Conservation (phyloP, 2,888 invertebrate genomes). For the Kuschelorhynchus macadamiae region DNA sequence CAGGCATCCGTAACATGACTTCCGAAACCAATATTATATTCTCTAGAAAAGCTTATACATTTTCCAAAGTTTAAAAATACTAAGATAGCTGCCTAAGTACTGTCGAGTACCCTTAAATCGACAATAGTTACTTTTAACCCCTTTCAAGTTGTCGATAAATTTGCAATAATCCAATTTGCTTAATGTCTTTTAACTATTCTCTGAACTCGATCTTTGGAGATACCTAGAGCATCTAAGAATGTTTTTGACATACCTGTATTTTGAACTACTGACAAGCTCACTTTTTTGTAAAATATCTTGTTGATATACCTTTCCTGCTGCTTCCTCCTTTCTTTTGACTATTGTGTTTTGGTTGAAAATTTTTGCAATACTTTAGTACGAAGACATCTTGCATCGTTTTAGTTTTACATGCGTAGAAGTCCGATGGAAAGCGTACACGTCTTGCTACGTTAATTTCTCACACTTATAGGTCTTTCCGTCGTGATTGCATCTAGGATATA, state of each 20-base stretch:
- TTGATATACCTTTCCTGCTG: background rate
- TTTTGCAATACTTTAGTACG: background rate
- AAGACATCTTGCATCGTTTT: background rate
- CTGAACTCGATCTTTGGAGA: no score
- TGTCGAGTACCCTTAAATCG: background rate
- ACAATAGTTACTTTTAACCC: background rate
- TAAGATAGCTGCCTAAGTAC: background rate
- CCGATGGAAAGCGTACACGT: slow-evolving; percentile 3
- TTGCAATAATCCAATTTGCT: no score
- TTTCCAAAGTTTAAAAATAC: slow-evolving; percentile 1
- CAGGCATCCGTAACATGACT: background rate
- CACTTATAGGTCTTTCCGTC: background rate
- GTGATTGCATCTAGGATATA: slow-evolving; percentile 3
- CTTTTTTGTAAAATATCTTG: background rate
- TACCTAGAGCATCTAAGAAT: no score
- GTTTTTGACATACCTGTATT: background rate
- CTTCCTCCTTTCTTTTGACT: slow-evolving; percentile 1
- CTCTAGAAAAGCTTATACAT: background rate
- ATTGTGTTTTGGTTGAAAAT: slow-evolving; percentile 1
- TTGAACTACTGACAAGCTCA: background rate
- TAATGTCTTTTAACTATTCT: no score
- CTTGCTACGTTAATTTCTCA: background rate
- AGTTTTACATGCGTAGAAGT: slow-evolving; percentile 7
- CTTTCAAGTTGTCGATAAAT: no score
- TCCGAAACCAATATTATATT: background rate